Percentiles rank a stretch among this genome's conserved stretches.
phyloP scores from a whole-genome alignment of 2,113 vertebrate species.

The Pelvicachromis taeniatus region DNA sequence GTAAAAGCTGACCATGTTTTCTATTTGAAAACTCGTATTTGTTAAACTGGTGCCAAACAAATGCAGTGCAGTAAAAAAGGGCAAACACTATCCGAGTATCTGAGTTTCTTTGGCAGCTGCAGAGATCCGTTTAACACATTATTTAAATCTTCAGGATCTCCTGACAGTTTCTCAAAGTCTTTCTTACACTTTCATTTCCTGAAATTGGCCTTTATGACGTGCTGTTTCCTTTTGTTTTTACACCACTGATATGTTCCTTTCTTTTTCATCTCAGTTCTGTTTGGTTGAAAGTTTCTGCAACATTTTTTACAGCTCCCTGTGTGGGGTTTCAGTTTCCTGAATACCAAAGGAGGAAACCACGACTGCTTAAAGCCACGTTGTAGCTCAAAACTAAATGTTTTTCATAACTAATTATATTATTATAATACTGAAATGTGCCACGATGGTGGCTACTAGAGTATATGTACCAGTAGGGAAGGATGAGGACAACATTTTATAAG shows the following conservation, averaged over 20 bases:
- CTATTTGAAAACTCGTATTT: neutral
- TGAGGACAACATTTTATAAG: neutral
- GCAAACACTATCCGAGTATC: fast-evolving
- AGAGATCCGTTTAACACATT: fast-evolving
- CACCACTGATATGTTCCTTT: neutral
- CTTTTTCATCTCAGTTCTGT: neutral
- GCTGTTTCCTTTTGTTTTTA: neutral
- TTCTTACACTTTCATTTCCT: fast-evolving
- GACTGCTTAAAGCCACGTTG: neutral
- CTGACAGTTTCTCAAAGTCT: neutral
- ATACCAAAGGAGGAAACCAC: neutral
- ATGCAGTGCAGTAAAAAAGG: fast-evolving
- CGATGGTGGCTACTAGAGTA: neutral
- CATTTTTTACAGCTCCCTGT: neutral
- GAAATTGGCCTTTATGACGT: neutral
- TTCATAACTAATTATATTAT: neutral
- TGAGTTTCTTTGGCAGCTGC: neutral
- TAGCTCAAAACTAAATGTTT: neutral
- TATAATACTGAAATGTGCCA: fast-evolving
- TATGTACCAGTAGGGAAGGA: neutral
- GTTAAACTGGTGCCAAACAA: neutral
- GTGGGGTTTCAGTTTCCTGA: neutral
- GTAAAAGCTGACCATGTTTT: neutral
- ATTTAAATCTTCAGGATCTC: neutral
- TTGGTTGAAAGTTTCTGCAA: neutral